A percentile compares a stretch with the other conserved stretches of the same genome.
These are phyloP conservation scores for Calephelis virginiensis DNA, from an alignment of 1,140 invertebrate genomes.

Conservation along the genomic window DNA sequence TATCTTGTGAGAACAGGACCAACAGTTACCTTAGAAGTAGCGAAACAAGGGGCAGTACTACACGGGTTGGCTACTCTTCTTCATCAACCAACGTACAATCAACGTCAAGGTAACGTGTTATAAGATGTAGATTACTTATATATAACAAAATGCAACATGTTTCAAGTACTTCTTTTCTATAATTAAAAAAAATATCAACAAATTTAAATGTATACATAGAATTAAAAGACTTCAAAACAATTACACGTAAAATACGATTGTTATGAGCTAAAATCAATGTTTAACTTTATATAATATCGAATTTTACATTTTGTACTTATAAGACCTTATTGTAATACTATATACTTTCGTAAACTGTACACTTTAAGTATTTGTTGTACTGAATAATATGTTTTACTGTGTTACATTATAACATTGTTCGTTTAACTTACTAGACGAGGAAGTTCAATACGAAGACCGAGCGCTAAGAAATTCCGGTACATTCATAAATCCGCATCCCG, in stretches of 20 bases:
- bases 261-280: too few relatives aligned
- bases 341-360: too few relatives aligned
- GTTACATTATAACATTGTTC: slow-evolving; percentile 18
- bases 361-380: neutral
- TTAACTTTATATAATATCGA: too few relatives aligned
- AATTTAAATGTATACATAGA: too few relatives aligned
- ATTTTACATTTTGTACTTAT: neutral
- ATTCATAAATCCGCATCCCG: slow-evolving; percentile 68
- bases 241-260: too few relatives aligned
- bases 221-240: too few relatives aligned
- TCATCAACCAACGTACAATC: slow-evolving; percentile 92
- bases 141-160: too few relatives aligned
- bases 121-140: neutral
- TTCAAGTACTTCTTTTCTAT: too few relatives aligned
- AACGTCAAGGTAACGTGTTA: slow-evolving; percentile 79
- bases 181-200: too few relatives aligned
- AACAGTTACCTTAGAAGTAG: slow-evolving; percentile 95
- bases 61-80: slow-evolving; percentile 96
- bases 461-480: slow-evolving; percentile 63
- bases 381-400: slow-evolving; percentile 2
- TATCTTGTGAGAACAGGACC: slow-evolving; percentile 96
- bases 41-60: slow-evolving; percentile 97
- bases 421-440: slow-evolving; percentile 39
- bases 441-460: slow-evolving; percentile 54
- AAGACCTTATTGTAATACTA: neutral